A percentile compares a stretch with the other conserved stretches of the same genome.
Evolutionary conservation across 2,113 vertebrate species (phyloP).

Genomic region (Oreocharis arfaki): DNA sequence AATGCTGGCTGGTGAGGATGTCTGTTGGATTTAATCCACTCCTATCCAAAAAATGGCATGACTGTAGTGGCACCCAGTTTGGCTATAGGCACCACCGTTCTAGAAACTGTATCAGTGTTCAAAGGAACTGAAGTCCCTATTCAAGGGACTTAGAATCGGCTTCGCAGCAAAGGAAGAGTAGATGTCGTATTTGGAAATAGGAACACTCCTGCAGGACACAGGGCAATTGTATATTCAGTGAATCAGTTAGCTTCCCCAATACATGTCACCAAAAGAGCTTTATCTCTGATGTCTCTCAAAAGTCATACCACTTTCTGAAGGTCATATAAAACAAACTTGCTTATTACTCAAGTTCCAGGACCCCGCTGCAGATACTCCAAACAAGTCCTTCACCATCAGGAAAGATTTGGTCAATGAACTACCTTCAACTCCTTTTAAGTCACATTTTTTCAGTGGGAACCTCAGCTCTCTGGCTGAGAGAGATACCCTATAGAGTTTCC

Average conservation of each 20-base stretch:
- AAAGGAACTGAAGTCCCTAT: not conserved
- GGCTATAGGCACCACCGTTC: not conserved
- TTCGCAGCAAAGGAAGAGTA: not conserved
- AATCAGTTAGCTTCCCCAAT: not conserved
- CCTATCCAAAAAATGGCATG: not conserved
- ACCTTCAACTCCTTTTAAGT: not conserved
- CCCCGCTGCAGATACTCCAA: not conserved
- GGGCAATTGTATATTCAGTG: fast-evolving
- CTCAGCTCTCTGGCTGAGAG: not conserved
- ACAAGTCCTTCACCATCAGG: not conserved
- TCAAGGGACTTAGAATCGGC: not conserved
- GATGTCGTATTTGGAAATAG: not conserved
- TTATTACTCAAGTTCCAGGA: not conserved
- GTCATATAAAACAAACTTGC: not conserved
- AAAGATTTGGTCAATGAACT: not conserved
- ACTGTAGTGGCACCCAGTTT: not conserved
- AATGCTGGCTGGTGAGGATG: not conserved
- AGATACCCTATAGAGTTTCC: not conserved
- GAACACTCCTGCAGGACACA: not conserved
- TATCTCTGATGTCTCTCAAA: not conserved
- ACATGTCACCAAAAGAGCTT: not conserved
- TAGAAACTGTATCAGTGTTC: not conserved
- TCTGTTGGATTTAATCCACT: not conserved
- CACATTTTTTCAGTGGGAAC: not conserved
- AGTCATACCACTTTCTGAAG: not conserved